Conservation (phyloP, 2,888 invertebrate genomes). For the Mayetiola destructor region DNA sequence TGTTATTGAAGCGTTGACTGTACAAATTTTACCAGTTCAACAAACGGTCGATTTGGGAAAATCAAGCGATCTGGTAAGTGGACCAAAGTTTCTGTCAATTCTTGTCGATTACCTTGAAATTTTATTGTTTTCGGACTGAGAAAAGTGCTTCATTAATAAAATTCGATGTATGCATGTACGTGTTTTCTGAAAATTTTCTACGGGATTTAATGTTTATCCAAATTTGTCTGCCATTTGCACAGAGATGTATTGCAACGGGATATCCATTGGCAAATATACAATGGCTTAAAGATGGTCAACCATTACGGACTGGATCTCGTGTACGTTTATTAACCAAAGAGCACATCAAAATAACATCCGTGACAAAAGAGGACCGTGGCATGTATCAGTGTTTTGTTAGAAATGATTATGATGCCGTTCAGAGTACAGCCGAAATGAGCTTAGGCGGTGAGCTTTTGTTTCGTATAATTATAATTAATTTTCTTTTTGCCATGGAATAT, state of each 20-base stretch:
- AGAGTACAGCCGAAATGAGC: conserved; percentile 61
- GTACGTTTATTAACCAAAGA: conserved; percentile 40
- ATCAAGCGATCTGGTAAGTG: conserved; percentile 57
- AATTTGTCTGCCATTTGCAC: neutral
- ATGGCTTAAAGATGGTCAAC: conserved; percentile 64
- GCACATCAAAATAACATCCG: conserved; percentile 43
- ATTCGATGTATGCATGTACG: no score
- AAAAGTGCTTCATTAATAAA: no score
- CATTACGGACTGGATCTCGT: conserved; percentile 42
- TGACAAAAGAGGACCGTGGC: conserved; percentile 68
- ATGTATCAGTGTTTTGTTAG: conserved; percentile 83
- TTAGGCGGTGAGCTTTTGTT: conserved; percentile 49
- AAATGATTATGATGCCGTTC: conserved; percentile 66
- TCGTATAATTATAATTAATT: no score
- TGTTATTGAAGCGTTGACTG: conserved; percentile 53
- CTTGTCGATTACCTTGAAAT: no score
- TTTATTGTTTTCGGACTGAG: no score
- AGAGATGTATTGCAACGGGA: conserved; percentile 68
- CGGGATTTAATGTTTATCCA: no score
- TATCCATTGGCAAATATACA: conserved; percentile 58
- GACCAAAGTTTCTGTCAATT: neutral
- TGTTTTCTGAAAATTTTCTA: no score
- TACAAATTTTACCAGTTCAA: conserved; percentile 57
- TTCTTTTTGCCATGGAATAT: neutral
- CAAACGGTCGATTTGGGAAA: conserved; percentile 69